Conservation (phyloP, 2,797 vertebrate genomes). For the Siniperca scherzeri region DNA sequence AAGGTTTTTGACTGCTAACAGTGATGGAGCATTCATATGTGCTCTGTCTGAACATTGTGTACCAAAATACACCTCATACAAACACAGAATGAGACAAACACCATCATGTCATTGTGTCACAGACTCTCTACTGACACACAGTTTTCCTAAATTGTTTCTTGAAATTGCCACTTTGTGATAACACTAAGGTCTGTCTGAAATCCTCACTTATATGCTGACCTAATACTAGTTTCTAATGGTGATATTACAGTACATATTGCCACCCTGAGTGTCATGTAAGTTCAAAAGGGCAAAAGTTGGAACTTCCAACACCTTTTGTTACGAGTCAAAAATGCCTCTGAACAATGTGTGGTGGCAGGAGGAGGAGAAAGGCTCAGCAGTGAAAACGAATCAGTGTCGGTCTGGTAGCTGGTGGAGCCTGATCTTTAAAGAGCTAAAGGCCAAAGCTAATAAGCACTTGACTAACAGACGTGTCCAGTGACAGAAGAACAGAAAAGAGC, state of each 20-base stretch:
- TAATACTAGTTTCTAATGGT: background rate
- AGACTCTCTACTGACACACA: background rate
- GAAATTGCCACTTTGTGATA: background rate
- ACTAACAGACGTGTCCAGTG: slow-evolving; percentile 48
- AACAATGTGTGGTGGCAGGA: background rate
- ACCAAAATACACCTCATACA: background rate
- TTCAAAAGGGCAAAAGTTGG: slow-evolving; percentile 3
- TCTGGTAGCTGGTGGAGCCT: slow-evolving; percentile 10
- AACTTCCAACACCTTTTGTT: background rate
- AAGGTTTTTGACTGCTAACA: background rate
- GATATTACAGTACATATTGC: background rate
- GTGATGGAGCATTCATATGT: background rate
- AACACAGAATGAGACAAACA: background rate
- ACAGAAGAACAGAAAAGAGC: slow-evolving; percentile 34
- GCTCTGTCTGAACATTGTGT: background rate
- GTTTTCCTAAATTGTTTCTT: background rate
- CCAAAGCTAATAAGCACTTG: slow-evolving; percentile 62
- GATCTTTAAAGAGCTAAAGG: slow-evolving; percentile 61
- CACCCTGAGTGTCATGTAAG: background rate
- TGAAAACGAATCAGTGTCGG: slow-evolving; percentile 28
- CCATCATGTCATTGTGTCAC: background rate
- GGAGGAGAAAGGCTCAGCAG: slow-evolving; percentile 5
- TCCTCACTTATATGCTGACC: background rate
- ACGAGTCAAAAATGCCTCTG: background rate
- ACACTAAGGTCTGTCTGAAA: background rate